Evolutionary conservation across 2,113 vertebrate genomes (phyloP).

Genomic region (Zosterops hypoxanthus): DNA sequence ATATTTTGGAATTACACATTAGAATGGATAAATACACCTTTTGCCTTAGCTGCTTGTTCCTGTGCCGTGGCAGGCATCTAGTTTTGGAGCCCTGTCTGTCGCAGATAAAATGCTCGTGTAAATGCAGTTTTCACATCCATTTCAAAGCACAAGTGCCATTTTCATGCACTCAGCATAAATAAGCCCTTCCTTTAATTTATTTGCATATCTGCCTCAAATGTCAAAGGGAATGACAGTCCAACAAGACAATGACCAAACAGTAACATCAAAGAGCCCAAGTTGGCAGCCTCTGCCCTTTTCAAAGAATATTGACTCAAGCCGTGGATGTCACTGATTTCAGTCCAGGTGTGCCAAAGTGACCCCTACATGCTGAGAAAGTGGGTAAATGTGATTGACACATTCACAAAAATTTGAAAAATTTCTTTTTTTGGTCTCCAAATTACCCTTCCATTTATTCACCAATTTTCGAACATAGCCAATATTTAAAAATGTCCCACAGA

Average conservation of each 20-base stretch:
- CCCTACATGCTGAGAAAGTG: not conserved
- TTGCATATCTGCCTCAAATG: not conserved
- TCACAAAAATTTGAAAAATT: not conserved
- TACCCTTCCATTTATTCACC: not conserved
- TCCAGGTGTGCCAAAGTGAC: not conserved
- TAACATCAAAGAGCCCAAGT: not conserved
- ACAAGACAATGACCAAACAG: not conserved
- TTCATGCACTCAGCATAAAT: not conserved
- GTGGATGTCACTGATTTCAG: not conserved
- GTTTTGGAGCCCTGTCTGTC: not conserved
- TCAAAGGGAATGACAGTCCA: slow-evolving; percentile 18
- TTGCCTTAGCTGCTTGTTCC: not conserved
- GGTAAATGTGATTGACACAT: not conserved
- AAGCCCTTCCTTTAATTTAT: not conserved
- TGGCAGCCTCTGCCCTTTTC: not conserved
- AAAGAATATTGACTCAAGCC: not conserved
- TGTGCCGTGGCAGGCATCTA: not conserved
- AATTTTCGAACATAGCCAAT: not conserved
- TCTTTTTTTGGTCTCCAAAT: not conserved
- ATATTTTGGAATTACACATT: slow-evolving; percentile 22
- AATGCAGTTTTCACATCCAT: not conserved
- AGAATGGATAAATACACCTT: slow-evolving; percentile 3
- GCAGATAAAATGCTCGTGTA: not conserved
- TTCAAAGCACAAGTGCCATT: not conserved
- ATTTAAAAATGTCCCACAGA: not conserved